Base-by-base conservation (phyloP, 2,888 invertebrate genomes). In the Cistogaster globosa region DNA sequence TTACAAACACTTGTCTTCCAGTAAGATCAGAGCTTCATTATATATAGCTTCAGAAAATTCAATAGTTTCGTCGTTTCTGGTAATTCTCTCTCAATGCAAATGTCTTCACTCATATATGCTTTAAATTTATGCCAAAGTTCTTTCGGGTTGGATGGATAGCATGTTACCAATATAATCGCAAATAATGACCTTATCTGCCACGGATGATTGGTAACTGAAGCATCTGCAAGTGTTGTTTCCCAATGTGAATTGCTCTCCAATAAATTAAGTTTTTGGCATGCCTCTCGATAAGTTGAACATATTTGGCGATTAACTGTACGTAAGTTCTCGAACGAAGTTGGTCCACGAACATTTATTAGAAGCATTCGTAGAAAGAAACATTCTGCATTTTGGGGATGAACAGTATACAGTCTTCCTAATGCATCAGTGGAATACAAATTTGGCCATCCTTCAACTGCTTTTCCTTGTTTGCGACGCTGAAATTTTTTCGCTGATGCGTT, bases 231-330 rank as follows among this genome's bases (percentile, higher is more conserved):
- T 22, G 65, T 68, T 18, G 7, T 18, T 38, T 81, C 80, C 67
- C 74, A 81, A 38, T 81, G 58, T 14, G 67, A 55, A 62, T 81
- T 67, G 62, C 74, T 78, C 42, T 71, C 78, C 16, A 83, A 57
- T 16, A 77, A 63, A 45, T 72, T 45, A 7, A 72, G 57, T 60
- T 67, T 12, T 53, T 78, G 58, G 55, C 76, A 71, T 65, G 76
- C 82, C 9, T 58, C 69, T 32, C 82, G 65, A 68, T 68, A 82
- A 38, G 76, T 62, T 18, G 16, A 16, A 36, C 42, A 67, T 53
- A 81, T 42, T 32, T 22, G 36, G 6, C 82, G 57, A 58, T 71
- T 16, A 32, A 65, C 77, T 48, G 68, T 77, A n/a, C 68, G 57
- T 20, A 67, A 65, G 16, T 68, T 67, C 58, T 58, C 45, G 16